These are phyloP conservation scores for Ailurus styani DNA, from an alignment of 2,113 vertebrate genomes.

Conservation along the genomic window DNA sequence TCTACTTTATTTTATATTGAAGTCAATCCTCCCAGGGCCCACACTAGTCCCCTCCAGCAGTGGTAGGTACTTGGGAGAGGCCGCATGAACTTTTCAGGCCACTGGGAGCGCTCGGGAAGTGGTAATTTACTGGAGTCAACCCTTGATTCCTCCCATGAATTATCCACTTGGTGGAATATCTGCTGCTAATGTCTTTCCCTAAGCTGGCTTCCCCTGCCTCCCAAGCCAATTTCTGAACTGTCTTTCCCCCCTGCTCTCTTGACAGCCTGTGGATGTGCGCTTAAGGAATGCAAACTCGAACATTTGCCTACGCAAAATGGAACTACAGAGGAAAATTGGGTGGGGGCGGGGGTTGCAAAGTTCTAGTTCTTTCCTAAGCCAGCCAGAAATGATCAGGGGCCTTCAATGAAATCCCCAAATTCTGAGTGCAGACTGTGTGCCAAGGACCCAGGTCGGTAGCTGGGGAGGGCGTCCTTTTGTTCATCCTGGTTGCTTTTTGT, in stretches of 20 bases:
- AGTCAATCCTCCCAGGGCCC: conserved; percentile 10
- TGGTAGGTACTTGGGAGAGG: neutral
- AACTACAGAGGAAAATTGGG: conserved; percentile 43
- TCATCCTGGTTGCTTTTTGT: neutral
- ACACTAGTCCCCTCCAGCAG: neutral
- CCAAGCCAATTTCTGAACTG: neutral
- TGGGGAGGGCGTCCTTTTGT: neutral
- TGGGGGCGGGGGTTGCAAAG: neutral
- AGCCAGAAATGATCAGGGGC: conserved; percentile 1
- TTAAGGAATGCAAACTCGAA: conserved; percentile 53
- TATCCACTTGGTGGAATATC: conserved; percentile 13
- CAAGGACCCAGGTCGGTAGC: neutral
- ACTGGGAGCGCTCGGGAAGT: neutral
- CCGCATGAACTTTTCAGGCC: neutral
- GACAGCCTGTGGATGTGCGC: conserved; percentile 42
- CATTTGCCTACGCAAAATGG: conserved; percentile 53
- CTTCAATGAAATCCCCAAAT: conserved; percentile 20
- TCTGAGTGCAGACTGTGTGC: neutral
- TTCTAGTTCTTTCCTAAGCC: neutral
- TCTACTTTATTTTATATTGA: conserved; percentile 53
- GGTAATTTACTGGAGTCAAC: neutral
- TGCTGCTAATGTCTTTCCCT: neutral
- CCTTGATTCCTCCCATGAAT: neutral
- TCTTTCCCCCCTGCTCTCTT: neutral
- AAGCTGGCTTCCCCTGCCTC: neutral